Evolutionary conservation across 2,888 invertebrate genomes (phyloP).

Genomic region (Noctuana brunneofusca): DNA sequence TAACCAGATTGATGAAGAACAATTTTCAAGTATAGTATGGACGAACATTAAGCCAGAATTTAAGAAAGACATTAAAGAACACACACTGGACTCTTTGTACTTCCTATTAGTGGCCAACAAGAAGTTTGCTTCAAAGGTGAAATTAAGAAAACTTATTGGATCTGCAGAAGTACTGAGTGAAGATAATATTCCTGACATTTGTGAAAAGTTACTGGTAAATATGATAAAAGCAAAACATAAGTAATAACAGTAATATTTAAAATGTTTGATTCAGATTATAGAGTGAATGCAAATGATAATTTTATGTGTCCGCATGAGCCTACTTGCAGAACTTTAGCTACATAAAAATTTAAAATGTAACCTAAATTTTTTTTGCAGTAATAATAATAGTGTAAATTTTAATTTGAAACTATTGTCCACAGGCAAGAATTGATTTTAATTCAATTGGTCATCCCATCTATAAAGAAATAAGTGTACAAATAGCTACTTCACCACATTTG

Average conservation of each 20-base stretch:
- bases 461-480: constrained; percentile 80
- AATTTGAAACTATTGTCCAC: too few species aligned
- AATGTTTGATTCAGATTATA: too few species aligned
- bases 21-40: constrained; percentile 83
- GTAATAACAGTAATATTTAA: background rate
- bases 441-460: constrained; percentile 85
- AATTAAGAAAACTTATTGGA: constrained; percentile 82
- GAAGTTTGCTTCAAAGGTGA: constrained; percentile 76
- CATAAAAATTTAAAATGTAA: too few species aligned
- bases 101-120: constrained; percentile 76
- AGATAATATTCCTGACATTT: constrained; percentile 80
- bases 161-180: constrained; percentile 81
- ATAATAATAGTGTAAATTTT: too few species aligned
- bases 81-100: constrained; percentile 85
- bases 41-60: constrained; percentile 83
- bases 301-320: too few species aligned
- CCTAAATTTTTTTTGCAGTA: constrained; percentile 12
- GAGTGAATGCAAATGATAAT: too few species aligned
- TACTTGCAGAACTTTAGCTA: too few species aligned
- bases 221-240: constrained; percentile 10
- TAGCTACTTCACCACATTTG: constrained; percentile 79
- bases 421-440: constrained; percentile 83
- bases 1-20: constrained; percentile 74
- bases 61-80: constrained; percentile 84
- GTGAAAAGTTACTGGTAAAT: constrained; percentile 85